Evolutionary conservation across 2,797 vertebrate genomes (phyloP).

Genomic region (Setipinna tenuifilis): DNA sequence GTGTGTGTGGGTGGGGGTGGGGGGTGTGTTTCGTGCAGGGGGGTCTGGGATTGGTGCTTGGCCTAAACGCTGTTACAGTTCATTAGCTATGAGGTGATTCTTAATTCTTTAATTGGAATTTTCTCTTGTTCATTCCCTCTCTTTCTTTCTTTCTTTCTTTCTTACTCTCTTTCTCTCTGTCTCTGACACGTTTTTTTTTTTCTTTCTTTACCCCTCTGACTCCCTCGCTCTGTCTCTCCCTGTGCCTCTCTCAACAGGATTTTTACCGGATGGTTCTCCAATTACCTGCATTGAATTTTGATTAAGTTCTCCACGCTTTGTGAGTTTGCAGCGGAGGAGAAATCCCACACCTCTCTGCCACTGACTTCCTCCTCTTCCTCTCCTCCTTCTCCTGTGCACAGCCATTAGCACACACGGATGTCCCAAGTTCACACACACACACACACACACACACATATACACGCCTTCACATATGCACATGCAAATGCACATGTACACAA

Average conservation of each 20-base stretch:
- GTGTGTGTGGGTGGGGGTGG: background rate
- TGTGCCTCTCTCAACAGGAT: conserved; percentile 12
- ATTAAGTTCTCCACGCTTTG: conserved; percentile 11
- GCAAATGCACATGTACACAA: background rate
- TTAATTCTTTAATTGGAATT: conserved; percentile 18
- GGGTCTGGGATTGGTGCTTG: background rate
- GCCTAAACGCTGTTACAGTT: background rate
- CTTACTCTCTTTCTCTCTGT: background rate
- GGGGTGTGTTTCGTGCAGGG: background rate
- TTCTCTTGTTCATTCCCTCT: background rate
- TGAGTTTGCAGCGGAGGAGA: conserved; percentile 22
- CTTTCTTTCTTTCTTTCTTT: no score
- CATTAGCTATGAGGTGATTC: background rate
- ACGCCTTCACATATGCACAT: background rate
- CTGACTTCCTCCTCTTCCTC: background rate
- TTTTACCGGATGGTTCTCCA: conserved; percentile 16
- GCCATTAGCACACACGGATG: background rate
- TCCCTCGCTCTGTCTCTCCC: background rate
- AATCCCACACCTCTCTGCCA: conserved; percentile 19
- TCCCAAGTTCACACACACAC: background rate
- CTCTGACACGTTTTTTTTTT: background rate
- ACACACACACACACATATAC: background rate
- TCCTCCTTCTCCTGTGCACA: background rate
- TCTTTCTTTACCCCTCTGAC: background rate
- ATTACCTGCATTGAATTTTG: conserved; percentile 28